Base-by-base conservation (phyloP, 2,888 invertebrate species). In the Erebia palarica region DNA sequence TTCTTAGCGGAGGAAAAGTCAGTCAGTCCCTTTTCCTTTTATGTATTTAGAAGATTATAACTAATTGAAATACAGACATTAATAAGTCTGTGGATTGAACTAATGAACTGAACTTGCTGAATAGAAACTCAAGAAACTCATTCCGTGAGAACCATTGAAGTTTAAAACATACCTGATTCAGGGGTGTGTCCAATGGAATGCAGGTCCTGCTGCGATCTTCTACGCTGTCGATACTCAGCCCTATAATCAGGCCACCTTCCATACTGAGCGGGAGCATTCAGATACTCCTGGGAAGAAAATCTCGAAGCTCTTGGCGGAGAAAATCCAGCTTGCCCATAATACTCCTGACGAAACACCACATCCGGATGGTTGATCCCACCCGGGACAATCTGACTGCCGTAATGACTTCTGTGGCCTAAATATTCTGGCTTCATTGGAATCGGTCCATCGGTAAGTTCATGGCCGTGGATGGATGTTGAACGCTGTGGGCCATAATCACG, bases 281-380 rank as follows among this genome's bases (percentile, higher is more conserved):
- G 75, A 65, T 93, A 93, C 86, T 94, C 94, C 82, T 93, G 93
- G 7, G 94, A 93, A 0, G 93, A 93, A 75, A 93, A 93, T 69
- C 94, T 77, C 5, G 92, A 87, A 5, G 92, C 89, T 1, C 93
- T 83, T 10, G 92, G 89, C 2, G 90, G 89, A 0, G 90, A 88
- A 73, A 87, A 89, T 11, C 91, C 91, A 81, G 87, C 84, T 78
- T 89, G 91, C 5, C 76, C 81, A 75, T 92, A 92, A 80, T 90
- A 89, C 63, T 93, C 92, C 36, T 93, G 93, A 16, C 93, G 79
- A 78, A 89, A 92, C 60, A 93, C 91, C 66, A 93, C 92, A 69
- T 93, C 93, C 0, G 93, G 92, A 73, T 93, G 92, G 71, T 85
- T 86, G 27, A 88, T 87, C 0, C 86, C 89, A 0, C 88, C 91